Evolutionary conservation across 2,888 invertebrate genomes (phyloP).

Genomic region (Poecilobothrus nobilitatus): DNA sequence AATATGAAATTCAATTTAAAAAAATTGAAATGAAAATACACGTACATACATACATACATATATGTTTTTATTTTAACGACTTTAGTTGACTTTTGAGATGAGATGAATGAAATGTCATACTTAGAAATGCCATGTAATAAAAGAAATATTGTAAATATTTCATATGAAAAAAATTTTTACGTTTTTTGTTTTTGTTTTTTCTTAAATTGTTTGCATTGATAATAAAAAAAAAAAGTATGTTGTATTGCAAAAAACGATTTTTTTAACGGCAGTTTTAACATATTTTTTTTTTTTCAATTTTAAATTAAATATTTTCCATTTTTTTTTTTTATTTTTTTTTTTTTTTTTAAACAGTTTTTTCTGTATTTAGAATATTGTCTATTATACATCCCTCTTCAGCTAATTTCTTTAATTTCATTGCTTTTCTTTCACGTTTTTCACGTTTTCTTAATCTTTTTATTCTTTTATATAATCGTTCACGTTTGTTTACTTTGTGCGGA

Average conservation of each 20-base stretch:
- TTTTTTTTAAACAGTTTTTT: conserved; percentile 32
- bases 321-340: not conserved
- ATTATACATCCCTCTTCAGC: conserved; percentile 44
- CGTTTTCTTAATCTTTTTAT: conserved; percentile 43
- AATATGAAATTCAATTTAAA: too few relatives aligned
- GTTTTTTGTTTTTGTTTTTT: not conserved
- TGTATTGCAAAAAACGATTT: too few relatives aligned
- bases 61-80: too few relatives aligned
- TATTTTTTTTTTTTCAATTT: not conserved
- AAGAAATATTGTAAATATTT: too few relatives aligned
- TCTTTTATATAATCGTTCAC: conserved; percentile 38
- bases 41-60: too few relatives aligned
- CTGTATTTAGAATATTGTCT: conserved; percentile 34
- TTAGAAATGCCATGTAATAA: too few relatives aligned
- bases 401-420: conserved; percentile 44
- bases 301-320: not conserved
- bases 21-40: too few relatives aligned
- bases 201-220: not conserved
- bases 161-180: too few relatives aligned
- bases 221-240: not conserved
- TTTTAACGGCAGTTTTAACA: not conserved
- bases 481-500: conserved; percentile 61
- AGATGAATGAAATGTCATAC: too few relatives aligned
- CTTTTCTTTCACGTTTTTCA: conserved; percentile 43
- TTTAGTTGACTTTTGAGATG: too few relatives aligned